Evolutionary conservation across 2,113 vertebrate species (phyloP).

Genomic region (Calidris pygmaea): DNA sequence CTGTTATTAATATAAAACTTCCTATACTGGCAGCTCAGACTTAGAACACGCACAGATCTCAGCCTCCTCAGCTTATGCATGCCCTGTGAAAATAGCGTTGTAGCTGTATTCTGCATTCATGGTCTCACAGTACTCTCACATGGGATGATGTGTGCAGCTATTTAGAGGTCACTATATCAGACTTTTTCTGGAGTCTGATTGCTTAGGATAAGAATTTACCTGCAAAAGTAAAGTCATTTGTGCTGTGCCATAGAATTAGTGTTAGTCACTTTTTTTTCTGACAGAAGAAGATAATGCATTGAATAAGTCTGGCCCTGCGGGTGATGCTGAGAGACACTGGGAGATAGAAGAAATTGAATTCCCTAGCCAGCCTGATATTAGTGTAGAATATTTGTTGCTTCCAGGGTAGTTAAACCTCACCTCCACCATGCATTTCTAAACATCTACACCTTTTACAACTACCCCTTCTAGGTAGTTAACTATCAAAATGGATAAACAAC

Average conservation of each 20-base stretch:
- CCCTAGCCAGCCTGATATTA: not conserved
- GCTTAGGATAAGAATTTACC: not conserved
- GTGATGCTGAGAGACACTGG: not conserved
- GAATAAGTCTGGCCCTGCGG: not conserved
- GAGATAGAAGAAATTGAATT: not conserved
- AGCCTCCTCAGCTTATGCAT: not conserved
- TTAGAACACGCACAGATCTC: not conserved
- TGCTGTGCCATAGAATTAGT: not conserved
- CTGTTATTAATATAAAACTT: not conserved
- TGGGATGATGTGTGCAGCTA: not conserved
- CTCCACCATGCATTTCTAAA: not conserved
- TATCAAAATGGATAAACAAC: conserved; percentile 3
- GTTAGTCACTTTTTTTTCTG: not conserved
- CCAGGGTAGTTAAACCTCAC: not conserved
- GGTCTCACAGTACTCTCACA: not conserved
- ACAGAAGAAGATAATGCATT: not conserved
- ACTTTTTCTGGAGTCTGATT: not conserved
- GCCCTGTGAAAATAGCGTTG: not conserved
- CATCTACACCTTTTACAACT: not conserved
- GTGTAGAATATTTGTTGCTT: not conserved
- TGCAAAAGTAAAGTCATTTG: not conserved
- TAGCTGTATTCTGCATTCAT: not conserved
- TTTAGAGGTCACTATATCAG: not conserved
- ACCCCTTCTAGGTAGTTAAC: conserved; percentile 16
- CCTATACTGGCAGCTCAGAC: not conserved